These are phyloP conservation scores for Falco berigora DNA, from an alignment of 2,797 vertebrate genomes.

Conservation along the genomic window DNA sequence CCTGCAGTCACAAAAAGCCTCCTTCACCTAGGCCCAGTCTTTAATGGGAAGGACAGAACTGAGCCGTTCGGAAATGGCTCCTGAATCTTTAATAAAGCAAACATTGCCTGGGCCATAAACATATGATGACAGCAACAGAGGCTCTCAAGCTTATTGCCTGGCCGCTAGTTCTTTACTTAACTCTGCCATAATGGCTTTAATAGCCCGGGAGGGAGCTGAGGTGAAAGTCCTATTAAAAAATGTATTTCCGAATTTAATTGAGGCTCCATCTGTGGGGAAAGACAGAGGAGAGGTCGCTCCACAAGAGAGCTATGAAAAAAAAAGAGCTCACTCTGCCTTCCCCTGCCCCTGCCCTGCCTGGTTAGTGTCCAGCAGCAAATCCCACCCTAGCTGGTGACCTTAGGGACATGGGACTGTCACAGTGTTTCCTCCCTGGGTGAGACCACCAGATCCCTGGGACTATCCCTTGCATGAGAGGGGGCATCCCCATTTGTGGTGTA, in stretches of 20 bases:
- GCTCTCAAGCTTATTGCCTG: conserved; percentile 63
- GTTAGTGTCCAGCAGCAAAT: neutral
- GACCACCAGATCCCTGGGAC: neutral
- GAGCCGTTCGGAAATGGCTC: conserved; percentile 60
- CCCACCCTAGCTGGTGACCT: neutral
- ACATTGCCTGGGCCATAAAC: conserved; percentile 68
- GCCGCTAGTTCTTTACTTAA: conserved; percentile 67
- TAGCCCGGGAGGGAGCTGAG: conserved; percentile 68
- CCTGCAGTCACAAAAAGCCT: neutral
- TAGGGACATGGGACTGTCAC: neutral
- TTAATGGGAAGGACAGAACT: conserved; percentile 59
- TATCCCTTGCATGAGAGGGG: neutral
- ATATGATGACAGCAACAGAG: conserved; percentile 59
- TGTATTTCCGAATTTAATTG: conserved; percentile 73
- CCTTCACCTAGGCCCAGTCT: neutral
- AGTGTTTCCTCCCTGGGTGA: neutral
- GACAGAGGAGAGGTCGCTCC: conserved; percentile 44
- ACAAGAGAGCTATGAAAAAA: conserved; percentile 18
- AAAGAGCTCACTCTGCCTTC: neutral
- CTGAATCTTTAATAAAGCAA: conserved; percentile 74
- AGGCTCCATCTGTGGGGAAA: conserved; percentile 62
- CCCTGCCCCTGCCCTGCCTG: neutral
- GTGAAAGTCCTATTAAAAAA: conserved; percentile 73
- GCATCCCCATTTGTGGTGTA: fast-evolving
- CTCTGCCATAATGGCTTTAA: conserved; percentile 73